Conservation (phyloP, 92 coral and sea anemone species). For the Muricea muricata region DNA sequence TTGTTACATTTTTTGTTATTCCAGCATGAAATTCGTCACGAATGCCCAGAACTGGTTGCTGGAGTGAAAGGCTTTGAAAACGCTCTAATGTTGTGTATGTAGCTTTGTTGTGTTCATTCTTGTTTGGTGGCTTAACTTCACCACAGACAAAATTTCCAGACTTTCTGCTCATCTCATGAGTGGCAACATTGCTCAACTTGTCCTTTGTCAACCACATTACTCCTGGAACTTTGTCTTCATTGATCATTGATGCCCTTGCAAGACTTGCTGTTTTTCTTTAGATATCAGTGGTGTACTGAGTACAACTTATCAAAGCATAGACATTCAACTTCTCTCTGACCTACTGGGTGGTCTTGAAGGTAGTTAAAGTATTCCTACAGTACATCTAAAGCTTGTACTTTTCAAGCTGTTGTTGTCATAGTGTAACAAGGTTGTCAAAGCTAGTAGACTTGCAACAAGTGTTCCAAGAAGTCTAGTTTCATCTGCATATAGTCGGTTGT, state of each 20-base stretch:
- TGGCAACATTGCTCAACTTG: no score
- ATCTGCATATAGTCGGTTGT: no score
- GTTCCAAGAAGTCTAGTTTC: no score
- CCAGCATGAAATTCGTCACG: slow-evolving; percentile 77
- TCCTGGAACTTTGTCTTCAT: no score
- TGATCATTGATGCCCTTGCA: background rate
- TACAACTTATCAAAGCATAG: slow-evolving; percentile 90
- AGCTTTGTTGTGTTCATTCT: background rate
- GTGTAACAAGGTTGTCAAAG: no score
- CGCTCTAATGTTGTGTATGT: slow-evolving; percentile 90
- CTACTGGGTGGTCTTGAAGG: slow-evolving; percentile 98
- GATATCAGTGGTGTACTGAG: slow-evolving; percentile 89
- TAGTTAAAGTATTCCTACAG: slow-evolving; percentile 20
- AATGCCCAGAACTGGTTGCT: slow-evolving; percentile 72
- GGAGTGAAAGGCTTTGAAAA: slow-evolving; percentile 89
- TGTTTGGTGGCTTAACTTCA: background rate
- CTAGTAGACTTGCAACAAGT: no score
- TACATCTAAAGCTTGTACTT: background rate
- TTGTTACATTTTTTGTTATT: no score
- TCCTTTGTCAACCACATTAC: no score
- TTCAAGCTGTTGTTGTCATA: no score
- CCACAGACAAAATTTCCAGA: background rate
- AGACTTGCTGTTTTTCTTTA: slow-evolving; percentile 36
- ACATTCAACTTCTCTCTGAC: slow-evolving; percentile 73
- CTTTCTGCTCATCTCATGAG: no score